A percentile compares a stretch with the other conserved stretches of the same genome.
These are phyloP conservation scores for Eulemur mongoz DNA, from an alignment of 2,797 vertebrate genomes.

Conservation along the genomic window DNA sequence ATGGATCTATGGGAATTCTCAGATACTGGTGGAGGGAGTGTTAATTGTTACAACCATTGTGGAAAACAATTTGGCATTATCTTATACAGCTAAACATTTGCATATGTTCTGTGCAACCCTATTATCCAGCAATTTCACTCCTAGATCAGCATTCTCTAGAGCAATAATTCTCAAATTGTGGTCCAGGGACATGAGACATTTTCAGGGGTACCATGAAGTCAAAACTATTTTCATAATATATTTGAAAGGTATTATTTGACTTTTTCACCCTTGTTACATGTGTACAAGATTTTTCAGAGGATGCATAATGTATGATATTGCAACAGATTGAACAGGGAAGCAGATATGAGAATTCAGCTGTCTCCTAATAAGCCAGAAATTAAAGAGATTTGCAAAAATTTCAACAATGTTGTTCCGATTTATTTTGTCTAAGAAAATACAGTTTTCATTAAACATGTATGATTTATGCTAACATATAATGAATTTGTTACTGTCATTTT, in stretches of 20 bases:
- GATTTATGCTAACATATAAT: not conserved
- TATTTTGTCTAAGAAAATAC: conserved; percentile 4
- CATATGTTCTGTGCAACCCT: not conserved
- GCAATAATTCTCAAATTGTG: not conserved
- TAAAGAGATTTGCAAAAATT: not conserved
- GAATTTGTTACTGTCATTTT: not conserved
- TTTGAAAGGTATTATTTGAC: not conserved
- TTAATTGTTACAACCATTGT: not conserved
- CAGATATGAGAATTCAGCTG: not conserved
- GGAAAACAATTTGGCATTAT: not conserved
- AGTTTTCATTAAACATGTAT: conserved; percentile 26
- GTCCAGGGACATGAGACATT: not conserved
- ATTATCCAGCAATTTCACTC: not conserved
- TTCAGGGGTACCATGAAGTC: not conserved
- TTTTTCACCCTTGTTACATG: not conserved
- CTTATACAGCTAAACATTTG: not conserved
- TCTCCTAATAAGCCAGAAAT: not conserved
- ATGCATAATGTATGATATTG: not conserved
- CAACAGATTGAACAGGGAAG: not conserved
- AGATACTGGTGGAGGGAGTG: not conserved
- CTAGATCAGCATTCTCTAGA: not conserved
- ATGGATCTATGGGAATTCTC: not conserved
- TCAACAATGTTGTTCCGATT: not conserved
- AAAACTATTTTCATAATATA: not conserved
- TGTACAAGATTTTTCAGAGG: not conserved